Conservation (phyloP, 2,113 vertebrate species). For the Ictalurus furcatus region DNA sequence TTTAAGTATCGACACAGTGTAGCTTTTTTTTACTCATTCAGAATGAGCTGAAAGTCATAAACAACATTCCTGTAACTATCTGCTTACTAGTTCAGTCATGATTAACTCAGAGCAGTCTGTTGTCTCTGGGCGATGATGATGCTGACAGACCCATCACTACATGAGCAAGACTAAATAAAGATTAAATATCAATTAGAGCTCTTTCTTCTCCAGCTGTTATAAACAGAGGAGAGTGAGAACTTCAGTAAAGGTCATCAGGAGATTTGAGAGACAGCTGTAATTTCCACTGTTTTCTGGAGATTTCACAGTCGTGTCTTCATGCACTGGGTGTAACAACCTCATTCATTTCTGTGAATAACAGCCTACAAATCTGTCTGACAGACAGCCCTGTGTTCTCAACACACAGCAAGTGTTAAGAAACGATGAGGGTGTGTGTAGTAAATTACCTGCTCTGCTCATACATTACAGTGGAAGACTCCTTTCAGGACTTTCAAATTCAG, state of each 20-base stretch:
- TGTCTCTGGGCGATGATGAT: no score
- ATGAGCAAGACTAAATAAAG: constrained; percentile 64
- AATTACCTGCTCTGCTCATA: constrained; percentile 26
- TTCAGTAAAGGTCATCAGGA: no score
- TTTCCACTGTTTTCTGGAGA: no score
- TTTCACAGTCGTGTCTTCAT: constrained; percentile 22
- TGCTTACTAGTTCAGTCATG: no score
- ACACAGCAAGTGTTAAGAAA: constrained; percentile 85
- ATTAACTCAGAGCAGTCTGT: no score
- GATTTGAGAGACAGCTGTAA: no score
- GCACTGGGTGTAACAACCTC: constrained; percentile 80
- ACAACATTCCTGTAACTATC: no score
- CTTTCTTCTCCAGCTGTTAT: constrained; percentile 90
- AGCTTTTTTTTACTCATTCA: no score
- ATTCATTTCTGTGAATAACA: constrained; percentile 99
- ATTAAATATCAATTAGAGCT: constrained; percentile 97
- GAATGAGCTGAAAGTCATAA: no score
- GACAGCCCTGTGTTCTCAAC: constrained; percentile 99
- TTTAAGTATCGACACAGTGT: no score
- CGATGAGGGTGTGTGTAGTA: constrained; percentile 97
- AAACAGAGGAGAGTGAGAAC: no score
- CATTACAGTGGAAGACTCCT: neutral
- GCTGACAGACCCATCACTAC: constrained; percentile 31
- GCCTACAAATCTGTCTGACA: constrained; percentile 99
- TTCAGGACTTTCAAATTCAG: neutral